Base-by-base conservation (phyloP, 2,113 vertebrate genomes). In the Tonatia bakeri region DNA sequence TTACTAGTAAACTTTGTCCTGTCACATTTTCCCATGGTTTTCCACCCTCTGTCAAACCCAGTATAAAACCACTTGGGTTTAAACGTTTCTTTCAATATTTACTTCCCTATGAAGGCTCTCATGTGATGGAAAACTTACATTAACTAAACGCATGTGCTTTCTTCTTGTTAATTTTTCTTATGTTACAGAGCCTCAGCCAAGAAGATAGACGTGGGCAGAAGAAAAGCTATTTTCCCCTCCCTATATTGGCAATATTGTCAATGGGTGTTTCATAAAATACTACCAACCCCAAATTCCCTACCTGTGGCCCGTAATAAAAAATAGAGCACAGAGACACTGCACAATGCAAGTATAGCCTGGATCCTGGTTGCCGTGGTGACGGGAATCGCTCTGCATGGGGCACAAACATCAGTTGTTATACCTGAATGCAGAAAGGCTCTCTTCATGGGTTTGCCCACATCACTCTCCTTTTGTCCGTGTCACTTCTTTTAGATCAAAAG, bases 401-500 rank as follows among this genome's bases (percentile, higher is more conserved):
- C 76, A 47, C 43, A 43, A 56, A 20, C 36, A 40, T 88, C 76
- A 31, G 43, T 70, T 87, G 56, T 69, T 59, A 65, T 4, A 90
- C 88, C 88, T 91, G 81, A 81, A 82, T 64, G 72, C 40, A 38
- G 72, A 67, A 87, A 40, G 47, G 15, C 77, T 79, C 61, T 81
- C 79, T 91, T 59, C 64, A 40, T 61, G 87, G 61, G 4, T 56
- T 94, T 72, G 40, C 84, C 79, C 69, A 17, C 59, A 75, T 76
- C 24, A 6, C 20, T 88, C 72, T 90, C 64, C 77, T 92, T 96
- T 85, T 94, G 76, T 92, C 67, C 20, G 0, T 38, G 54, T 61
- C 81, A 70, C 77, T 67, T 88, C 95, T 95, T 90, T 92, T 40
- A 90, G 84, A 65, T 40, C 80, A 88, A 89, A 95, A 59, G 7